Evolutionary conservation across 2,888 invertebrate species (phyloP).

Genomic region (Bugulina stolonifera): DNA sequence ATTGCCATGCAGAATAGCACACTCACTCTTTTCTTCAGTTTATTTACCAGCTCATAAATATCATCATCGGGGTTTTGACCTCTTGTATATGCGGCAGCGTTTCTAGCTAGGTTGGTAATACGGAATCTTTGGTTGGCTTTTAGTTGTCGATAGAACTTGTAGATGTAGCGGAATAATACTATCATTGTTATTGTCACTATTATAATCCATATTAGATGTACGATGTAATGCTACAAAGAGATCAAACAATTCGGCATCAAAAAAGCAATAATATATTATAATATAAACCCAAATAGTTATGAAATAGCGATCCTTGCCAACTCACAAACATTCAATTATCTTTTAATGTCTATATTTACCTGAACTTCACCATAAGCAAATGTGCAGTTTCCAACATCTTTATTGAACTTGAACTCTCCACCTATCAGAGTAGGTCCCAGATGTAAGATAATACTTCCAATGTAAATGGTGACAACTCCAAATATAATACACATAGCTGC

Average conservation of each 20-base stretch:
- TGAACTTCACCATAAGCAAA: conserved; percentile 30
- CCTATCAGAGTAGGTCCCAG: conserved; percentile 53
- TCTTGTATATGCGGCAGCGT: conserved; percentile 20
- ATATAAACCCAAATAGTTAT: background rate
- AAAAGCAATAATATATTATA: background rate
- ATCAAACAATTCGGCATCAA: background rate
- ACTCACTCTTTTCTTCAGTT: conserved; percentile 45
- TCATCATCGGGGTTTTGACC: conserved; percentile 17
- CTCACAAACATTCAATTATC: background rate
- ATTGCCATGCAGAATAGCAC: conserved; percentile 46
- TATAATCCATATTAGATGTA: conserved; percentile 51
- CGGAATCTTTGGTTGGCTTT: conserved; percentile 43
- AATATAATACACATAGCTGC: conserved; percentile 50
- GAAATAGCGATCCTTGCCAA: background rate
- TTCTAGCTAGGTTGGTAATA: conserved; percentile 9
- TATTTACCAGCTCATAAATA: conserved; percentile 33
- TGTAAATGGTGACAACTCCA: conserved; percentile 50
- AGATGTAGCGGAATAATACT: conserved; percentile 46
- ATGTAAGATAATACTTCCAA: conserved; percentile 50
- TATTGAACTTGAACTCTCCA: conserved; percentile 51
- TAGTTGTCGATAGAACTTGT: conserved; percentile 49
- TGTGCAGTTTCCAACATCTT: conserved; percentile 50
- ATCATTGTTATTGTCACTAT: conserved; percentile 47
- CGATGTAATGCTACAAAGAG: conserved; percentile 43
- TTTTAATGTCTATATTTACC: conserved; percentile 2